Conservation (phyloP, 2,113 vertebrate species). For the Picathartes gymnocephalus region DNA sequence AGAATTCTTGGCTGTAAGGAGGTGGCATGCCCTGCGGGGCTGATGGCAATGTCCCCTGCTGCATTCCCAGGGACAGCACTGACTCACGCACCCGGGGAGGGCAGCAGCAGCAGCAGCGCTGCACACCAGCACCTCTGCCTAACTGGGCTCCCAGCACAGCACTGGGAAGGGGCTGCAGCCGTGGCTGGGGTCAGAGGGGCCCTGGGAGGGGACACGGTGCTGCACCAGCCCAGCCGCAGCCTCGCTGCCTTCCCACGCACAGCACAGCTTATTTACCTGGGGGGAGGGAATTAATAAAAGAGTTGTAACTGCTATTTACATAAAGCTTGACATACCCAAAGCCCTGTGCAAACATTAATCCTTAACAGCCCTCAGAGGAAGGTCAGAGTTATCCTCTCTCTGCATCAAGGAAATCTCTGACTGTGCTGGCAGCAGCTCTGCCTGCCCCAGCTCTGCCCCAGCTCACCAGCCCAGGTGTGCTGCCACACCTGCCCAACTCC, state of each 20-base stretch:
- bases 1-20: background rate
- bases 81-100: background rate
- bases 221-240: rapidly evolving
- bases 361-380: background rate
- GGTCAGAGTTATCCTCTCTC: background rate
- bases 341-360: slow-evolving; percentile 33
- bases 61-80: background rate
- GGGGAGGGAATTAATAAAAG: background rate
- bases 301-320: slow-evolving; percentile 1
- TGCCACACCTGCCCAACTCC: rapidly evolving
- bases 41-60: too few species aligned
- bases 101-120: background rate
- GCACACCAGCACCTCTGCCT: background rate
- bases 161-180: background rate
- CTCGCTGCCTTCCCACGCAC: rapidly evolving
- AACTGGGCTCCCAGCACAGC: background rate
- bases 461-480: rapidly evolving
- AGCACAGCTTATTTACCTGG: background rate
- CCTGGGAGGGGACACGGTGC: rapidly evolving
- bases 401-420: background rate
- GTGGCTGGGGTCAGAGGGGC: rapidly evolving
- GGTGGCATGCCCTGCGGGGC: background rate
- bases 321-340: background rate
- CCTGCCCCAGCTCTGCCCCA: background rate
- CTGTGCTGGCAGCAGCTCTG: rapidly evolving